Evolutionary conservation across 1,140 invertebrate genomes (phyloP), one percentile per base, ranked within the genome.

Genomic region (Drosophila eugracilis): DNA sequence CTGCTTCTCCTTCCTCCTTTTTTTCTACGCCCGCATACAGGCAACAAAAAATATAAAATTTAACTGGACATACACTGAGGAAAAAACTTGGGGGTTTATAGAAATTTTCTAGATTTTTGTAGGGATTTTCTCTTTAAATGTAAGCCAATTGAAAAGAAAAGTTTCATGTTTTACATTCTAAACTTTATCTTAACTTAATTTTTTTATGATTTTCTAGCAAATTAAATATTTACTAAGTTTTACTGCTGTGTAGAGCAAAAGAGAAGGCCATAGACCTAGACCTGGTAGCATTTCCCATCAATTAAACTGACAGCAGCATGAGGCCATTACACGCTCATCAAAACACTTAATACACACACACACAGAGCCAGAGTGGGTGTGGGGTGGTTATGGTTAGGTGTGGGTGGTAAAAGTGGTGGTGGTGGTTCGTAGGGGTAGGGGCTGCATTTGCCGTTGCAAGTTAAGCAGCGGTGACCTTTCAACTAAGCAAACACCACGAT

Each of bases 281-380:
- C 12, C 24, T 63, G 42, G 54, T 47, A 37, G 26, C 76, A 66
- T 69, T 49, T 54, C 41, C 77, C 77, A 79, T 79, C 72, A 79
- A 79, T 79, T 79, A 79, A 79, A 65, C 59, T 81, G 78, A 72
- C 73, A 81, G 67, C 66, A 36, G 73, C 59, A 41, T 44, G 62
- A 55, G 67, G 45, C 67, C 60, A 81, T 81, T 81, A 83, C 66
- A 81, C 78, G 78, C 78, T 81, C 78, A 81, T 81, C 78, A 83
- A 77, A 70, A 71, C 78, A 77, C 73, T 83, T 77, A 60, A 55
- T 55, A 47, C 69, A 36, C 21, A 42, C 15, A 39, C 54, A 45
- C 30, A 26, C 36, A 44, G 21, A 26, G n/a, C 19, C 28, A 2
- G 1, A 44, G 14, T 39, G 34, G 45, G 24, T 49, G 34, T 14